Percentiles rank a stretch among this genome's conserved stretches.
Conservation (phyloP, 2,888 invertebrate genomes). For the Aelia acuminata region DNA sequence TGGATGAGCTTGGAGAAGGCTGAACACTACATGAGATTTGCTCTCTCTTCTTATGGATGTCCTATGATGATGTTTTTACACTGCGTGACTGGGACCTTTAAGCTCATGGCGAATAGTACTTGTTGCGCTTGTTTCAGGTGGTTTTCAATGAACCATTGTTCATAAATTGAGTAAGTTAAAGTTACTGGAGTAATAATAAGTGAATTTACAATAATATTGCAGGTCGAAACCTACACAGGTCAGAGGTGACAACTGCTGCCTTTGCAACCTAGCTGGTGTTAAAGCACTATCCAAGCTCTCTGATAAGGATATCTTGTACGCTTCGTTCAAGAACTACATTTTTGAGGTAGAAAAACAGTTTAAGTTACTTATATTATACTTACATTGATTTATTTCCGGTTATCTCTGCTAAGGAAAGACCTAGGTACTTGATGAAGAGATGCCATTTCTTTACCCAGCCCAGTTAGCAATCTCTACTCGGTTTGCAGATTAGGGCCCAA, state of each 20-base stretch:
- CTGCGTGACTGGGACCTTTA: conserved; percentile 82
- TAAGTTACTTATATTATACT: no score
- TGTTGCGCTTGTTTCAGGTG: conserved; percentile 82
- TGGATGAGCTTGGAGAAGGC: conserved; percentile 89
- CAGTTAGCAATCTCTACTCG: no score
- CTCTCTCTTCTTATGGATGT: conserved; percentile 91
- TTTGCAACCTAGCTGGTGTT: conserved; percentile 89
- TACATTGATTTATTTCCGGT: no score
- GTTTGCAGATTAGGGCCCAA: no score
- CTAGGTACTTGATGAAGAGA: no score
- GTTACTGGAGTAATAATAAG: not conserved
- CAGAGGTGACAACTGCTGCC: conserved; percentile 91
- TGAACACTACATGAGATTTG: conserved; percentile 82
- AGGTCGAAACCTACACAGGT: conserved; percentile 75
- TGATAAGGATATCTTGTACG: conserved; percentile 86
- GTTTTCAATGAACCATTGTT: not conserved
- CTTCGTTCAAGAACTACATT: conserved; percentile 87
- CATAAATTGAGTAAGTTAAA: not conserved
- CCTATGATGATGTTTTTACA: conserved; percentile 85
- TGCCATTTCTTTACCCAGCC: no score
- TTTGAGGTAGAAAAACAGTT: conserved; percentile 86
- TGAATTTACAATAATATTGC: conserved; percentile 60
- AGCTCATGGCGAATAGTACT: conserved; percentile 77
- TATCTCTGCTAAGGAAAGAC: no score
- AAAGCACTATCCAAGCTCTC: conserved; percentile 82